Base-by-base conservation (phyloP, 2,797 vertebrate genomes). In the Pogonophryne albipinna region DNA sequence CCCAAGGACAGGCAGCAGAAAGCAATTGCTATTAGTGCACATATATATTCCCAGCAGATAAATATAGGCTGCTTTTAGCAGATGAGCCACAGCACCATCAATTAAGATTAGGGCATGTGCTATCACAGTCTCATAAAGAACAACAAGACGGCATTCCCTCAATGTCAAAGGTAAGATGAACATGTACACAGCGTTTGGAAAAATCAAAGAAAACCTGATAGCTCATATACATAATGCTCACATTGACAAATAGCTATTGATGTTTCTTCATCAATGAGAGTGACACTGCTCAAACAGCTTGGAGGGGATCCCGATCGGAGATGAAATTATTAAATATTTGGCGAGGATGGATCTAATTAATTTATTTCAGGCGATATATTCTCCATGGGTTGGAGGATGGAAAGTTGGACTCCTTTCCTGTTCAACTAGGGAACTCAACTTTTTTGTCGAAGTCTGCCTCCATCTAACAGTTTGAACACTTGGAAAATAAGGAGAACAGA, bases 21-120 rank as follows among this genome's bases (percentile, higher is more conserved):
- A 95, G 94, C 94, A 96, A 96, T 96, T 94, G 92, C 95, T 96
- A 94, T 95, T 96, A 96, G 95, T 95, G 95, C 90, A 87, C 92
- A 94, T 93, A 93, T 94, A 94, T 87, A 94, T 92, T 86, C 85
- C 71, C 85, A 83, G 89, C 92, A 93, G 94, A 96, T 95, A 95
- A 95, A 96, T 95, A 95, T 90, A 94, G 93, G 89, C 87, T 89
- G 95, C 96, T 97, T 96, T 97, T 96, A 97, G 95, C 93, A 96
- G 95, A 97, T 96, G 96, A 97, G 92, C 93, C 94, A 91, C 91
- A 85, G 91, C 77, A 64, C 92, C 95, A 94, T 94, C 93, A 94
- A 94, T 96, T 96, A 96, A 94, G 92, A 95, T 96, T 93, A 94
- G 91, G 85, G 74, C 89, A 80, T 85, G 85, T 74, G 90, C 92